These are phyloP conservation scores for Halocynthia aurantium DNA, from an alignment of 23 tunicate genomes.

Conservation along the genomic window DNA sequence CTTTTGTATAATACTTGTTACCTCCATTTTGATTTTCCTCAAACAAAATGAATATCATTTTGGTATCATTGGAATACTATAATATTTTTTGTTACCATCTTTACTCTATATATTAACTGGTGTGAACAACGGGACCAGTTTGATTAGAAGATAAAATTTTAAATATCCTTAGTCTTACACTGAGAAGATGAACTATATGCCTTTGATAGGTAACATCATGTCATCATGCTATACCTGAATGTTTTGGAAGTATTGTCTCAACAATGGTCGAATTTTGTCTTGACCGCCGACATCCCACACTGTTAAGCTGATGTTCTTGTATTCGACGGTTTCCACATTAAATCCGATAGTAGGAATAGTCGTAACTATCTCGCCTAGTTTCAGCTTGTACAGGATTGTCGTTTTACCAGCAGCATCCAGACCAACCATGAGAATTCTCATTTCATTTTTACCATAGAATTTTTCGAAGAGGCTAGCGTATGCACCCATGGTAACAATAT, in stretches of 20 bases:
- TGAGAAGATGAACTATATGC: no score
- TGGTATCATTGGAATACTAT: no score
- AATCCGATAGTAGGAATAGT: slow-evolving; percentile 68
- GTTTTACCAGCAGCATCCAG: slow-evolving; percentile 55
- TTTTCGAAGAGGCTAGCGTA: slow-evolving; percentile 17
- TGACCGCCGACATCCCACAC: slow-evolving; percentile 99
- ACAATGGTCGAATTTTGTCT: slow-evolving; percentile 88
- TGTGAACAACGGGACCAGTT: no score
- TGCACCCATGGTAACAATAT: slow-evolving; percentile 12
- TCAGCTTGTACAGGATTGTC: slow-evolving; percentile 41
- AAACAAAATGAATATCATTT: no score
- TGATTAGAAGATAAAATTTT: no score
- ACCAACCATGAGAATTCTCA: slow-evolving; percentile 54
- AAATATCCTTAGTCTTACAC: no score
- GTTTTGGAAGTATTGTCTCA: slow-evolving; percentile 97
- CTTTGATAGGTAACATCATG: no score
- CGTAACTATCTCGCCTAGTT: slow-evolving; percentile 48
- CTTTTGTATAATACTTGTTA: no score
- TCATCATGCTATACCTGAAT: slow-evolving; percentile 45
- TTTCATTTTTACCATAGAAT: slow-evolving; percentile 41
- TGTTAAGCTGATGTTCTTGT: slow-evolving; percentile 96
- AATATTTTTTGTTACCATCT: no score
- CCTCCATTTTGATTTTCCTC: no score
- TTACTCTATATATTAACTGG: no score
- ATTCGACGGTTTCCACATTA: no score